phyloP scores from a whole-genome alignment of 2,888 invertebrate species.

The Oscheius onirici region DNA sequence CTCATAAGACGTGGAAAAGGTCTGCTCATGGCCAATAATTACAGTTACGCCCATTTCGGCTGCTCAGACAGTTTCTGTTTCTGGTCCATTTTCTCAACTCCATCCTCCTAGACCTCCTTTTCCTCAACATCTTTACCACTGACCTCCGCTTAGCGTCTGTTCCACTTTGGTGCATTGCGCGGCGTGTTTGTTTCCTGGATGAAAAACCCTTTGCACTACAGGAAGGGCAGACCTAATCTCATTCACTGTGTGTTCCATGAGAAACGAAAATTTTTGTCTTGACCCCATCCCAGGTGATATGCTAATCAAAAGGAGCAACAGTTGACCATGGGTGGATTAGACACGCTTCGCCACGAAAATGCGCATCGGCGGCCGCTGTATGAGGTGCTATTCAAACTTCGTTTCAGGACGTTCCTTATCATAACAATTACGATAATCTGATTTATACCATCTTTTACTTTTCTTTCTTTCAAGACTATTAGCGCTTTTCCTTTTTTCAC shows the following conservation, averaged over 20 bases:
- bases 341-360: constrained; percentile 33
- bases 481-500: too few relatives aligned
- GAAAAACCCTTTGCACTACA: constrained; percentile 23
- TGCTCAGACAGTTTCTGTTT: too few relatives aligned
- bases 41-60: too few relatives aligned
- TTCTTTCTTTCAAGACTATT: too few relatives aligned
- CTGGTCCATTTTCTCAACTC: too few relatives aligned
- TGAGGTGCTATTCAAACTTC: constrained; percentile 25
- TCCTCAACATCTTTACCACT: background rate
- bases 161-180: constrained; percentile 5
- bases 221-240: constrained; percentile 10
- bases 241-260: background rate
- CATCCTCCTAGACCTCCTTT: too few relatives aligned
- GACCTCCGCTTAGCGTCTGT: constrained; percentile 9
- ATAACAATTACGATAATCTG: constrained; percentile 21
- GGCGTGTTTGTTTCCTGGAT: constrained; percentile 25
- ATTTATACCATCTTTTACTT: too few relatives aligned
- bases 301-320: constrained; percentile 20
- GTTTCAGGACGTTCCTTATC: constrained; percentile 15
- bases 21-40: too few relatives aligned
- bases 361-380: constrained; percentile 25
- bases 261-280: background rate
- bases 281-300: background rate
- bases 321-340: constrained; percentile 30
- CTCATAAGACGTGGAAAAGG: too few relatives aligned